phyloP scores from a whole-genome alignment of 2,797 vertebrate species.

The Alcedo atthis region DNA sequence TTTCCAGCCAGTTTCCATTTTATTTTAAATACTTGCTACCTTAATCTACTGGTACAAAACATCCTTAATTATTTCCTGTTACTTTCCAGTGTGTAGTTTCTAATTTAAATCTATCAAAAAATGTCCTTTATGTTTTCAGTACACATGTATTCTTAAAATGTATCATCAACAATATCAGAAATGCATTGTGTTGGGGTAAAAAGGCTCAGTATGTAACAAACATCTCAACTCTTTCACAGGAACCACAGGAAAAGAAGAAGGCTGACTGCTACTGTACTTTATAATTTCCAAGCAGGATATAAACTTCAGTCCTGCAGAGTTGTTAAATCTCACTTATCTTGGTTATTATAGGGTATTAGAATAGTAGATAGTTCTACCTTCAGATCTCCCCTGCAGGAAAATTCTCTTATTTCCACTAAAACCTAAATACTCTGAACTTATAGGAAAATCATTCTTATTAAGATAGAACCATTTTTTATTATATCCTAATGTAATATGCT shows the following conservation, averaged over 20 bases:
- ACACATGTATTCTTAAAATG: not conserved
- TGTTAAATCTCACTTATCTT: constrained; percentile 71
- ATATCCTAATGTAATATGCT: not conserved
- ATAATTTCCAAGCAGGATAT: constrained; percentile 66
- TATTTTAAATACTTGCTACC: not conserved
- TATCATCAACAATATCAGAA: not conserved
- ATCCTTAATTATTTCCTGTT: not conserved
- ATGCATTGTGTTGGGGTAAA: not conserved
- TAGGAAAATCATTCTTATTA: not conserved
- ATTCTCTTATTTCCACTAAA: constrained; percentile 32
- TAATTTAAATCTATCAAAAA: not conserved
- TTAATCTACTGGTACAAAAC: not conserved
- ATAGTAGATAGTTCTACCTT: constrained; percentile 46
- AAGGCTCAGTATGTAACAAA: constrained; percentile 50
- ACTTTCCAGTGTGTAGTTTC: not conserved
- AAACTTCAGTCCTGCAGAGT: constrained; percentile 59
- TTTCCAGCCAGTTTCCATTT: not conserved
- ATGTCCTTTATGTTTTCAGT: not conserved
- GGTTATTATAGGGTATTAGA: constrained; percentile 69
- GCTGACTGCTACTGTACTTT: constrained; percentile 26
- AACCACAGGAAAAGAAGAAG: constrained; percentile 26
- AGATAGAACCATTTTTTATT: not conserved
- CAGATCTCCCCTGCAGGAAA: constrained; percentile 34
- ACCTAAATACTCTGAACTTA: constrained; percentile 21
- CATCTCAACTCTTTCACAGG: constrained; percentile 1